Percentiles rank a stretch among this genome's conserved stretches.
phyloP scores from a whole-genome alignment of 2,888 invertebrate genomes.

The Cabera pusaria region DNA sequence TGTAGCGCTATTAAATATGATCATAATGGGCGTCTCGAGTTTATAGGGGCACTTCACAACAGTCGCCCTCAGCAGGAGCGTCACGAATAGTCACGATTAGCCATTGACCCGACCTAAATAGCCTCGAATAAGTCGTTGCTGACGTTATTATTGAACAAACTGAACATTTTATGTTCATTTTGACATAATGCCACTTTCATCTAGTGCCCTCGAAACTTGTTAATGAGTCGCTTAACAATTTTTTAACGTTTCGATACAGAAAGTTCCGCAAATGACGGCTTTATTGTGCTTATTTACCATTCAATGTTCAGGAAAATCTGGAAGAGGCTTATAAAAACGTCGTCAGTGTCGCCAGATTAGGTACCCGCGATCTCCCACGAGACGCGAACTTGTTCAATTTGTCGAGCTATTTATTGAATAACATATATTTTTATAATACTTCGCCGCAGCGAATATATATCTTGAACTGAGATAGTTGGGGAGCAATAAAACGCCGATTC shows the following conservation, averaged over 20 bases:
- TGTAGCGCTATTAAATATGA: too few relatives aligned
- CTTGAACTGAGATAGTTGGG: not conserved
- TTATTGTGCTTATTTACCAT: constrained; percentile 8
- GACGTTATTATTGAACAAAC: constrained; percentile 59
- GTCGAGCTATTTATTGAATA: constrained; percentile 25
- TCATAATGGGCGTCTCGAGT: constrained; percentile 25
- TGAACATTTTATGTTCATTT: constrained; percentile 48
- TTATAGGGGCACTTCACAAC: constrained; percentile 30
- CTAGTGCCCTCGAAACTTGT: constrained; percentile 41
- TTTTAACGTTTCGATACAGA: not conserved
- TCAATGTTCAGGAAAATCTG: constrained; percentile 13
- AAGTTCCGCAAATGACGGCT: constrained; percentile 7
- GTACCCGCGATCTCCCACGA: constrained; percentile 14
- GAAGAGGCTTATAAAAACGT: constrained; percentile 15
- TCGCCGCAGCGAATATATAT: constrained; percentile 1
- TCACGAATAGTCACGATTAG: constrained; percentile 61
- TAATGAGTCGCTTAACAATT: constrained; percentile 30
- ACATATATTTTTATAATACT: constrained; percentile 5
- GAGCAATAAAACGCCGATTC: constrained; percentile 10
- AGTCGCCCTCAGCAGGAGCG: constrained; percentile 47
- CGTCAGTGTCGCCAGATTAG: constrained; percentile 17
- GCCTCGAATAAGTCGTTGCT: constrained; percentile 56
- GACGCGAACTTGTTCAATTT: constrained; percentile 23
- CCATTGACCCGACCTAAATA: constrained; percentile 71
- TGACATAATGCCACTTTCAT: constrained; percentile 39